These are phyloP conservation scores for Geopemphigus sp. DNA, from an alignment of 1,140 invertebrate genomes.

Conservation along the genomic window DNA sequence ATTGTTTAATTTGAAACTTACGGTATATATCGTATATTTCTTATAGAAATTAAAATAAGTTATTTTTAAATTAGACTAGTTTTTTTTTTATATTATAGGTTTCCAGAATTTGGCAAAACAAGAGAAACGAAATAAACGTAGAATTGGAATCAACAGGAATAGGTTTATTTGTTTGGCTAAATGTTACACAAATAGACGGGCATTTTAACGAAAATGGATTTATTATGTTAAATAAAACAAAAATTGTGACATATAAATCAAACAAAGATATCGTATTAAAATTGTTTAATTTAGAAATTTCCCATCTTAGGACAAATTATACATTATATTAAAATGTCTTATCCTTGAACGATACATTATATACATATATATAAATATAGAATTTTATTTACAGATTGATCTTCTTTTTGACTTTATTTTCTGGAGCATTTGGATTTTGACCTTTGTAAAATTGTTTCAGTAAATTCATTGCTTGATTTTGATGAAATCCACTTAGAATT, in stretches of 20 bases:
- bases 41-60: no score
- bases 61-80: no score
- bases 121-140: constrained; percentile 5
- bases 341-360: neutral
- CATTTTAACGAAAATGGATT: constrained; percentile 70
- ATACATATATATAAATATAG: constrained; percentile 15
- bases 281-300: constrained; percentile 24
- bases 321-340: neutral
- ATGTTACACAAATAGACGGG: constrained; percentile 57
- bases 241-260: constrained; percentile 38
- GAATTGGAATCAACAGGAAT: constrained; percentile 53
- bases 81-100: neutral
- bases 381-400: constrained; percentile 51
- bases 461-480: constrained; percentile 77
- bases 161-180: constrained; percentile 68
- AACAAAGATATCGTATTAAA: neutral
- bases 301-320: constrained; percentile 23
- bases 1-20: no score
- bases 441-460: constrained; percentile 94
- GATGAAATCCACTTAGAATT: constrained; percentile 67
- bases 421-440: constrained; percentile 88
- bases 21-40: no score
- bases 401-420: constrained; percentile 67
- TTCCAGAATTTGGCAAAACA: constrained; percentile 20
- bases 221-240: constrained; percentile 50